A percentile compares a stretch with the other conserved stretches of the same genome.
These are phyloP conservation scores for Adela reaumurella DNA, from an alignment of 2,888 invertebrate species.

Conservation along the genomic window DNA sequence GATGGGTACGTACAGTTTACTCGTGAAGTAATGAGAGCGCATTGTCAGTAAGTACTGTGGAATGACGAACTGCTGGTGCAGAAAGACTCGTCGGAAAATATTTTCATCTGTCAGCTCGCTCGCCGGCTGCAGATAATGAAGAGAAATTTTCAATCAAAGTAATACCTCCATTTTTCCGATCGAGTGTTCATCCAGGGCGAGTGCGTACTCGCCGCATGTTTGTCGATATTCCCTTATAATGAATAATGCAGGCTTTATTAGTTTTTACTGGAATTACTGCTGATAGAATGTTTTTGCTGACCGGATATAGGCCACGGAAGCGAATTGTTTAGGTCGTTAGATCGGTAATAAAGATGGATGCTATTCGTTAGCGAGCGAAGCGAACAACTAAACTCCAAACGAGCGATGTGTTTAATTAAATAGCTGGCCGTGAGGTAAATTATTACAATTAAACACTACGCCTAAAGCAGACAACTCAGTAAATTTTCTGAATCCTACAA, in stretches of 20 bases:
- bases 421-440: no score
- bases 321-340: neutral
- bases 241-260: constrained; percentile 34
- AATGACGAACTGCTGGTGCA: no score
- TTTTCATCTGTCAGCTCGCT: constrained; percentile 48
- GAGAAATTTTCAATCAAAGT: constrained; percentile 47
- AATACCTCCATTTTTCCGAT: constrained; percentile 34
- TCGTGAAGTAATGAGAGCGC: no score
- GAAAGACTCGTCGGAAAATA: no score
- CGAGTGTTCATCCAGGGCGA: constrained; percentile 23
- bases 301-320: neutral
- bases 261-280: constrained; percentile 17
- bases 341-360: neutral
- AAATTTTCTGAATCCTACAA: no score
- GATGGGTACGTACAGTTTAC: no score
- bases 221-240: constrained; percentile 28
- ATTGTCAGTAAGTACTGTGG: no score
- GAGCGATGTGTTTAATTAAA: no score
- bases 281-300: neutral
- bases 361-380: neutral
- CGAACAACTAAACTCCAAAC: no score
- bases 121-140: constrained; percentile 49
- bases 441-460: no score
- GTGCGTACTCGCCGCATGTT: constrained; percentile 11
- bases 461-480: no score